These are phyloP conservation scores for Aproaerema taeniolella DNA, from an alignment of 2,888 invertebrate genomes.

Conservation along the genomic window DNA sequence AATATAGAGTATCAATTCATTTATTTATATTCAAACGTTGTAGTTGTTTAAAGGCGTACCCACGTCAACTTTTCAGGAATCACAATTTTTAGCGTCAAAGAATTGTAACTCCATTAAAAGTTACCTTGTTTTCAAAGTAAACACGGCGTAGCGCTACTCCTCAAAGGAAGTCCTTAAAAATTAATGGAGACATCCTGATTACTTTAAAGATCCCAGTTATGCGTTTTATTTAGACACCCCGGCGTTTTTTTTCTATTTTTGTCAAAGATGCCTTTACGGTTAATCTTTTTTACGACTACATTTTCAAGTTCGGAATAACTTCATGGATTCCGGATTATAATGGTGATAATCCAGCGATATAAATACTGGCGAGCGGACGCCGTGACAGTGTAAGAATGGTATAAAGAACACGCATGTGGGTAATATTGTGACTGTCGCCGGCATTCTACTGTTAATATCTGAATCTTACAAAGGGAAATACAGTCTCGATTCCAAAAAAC, in stretches of 20 bases:
- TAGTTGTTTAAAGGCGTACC: conserved; percentile 10
- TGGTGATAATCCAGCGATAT: conserved; percentile 44
- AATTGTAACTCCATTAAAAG: conserved; percentile 73
- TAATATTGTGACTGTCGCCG: conserved; percentile 67
- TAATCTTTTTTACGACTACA: conserved; percentile 36
- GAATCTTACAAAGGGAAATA: conserved; percentile 56
- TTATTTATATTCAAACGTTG: conserved; percentile 16
- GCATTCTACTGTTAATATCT: conserved; percentile 60
- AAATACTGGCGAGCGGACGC: conserved; percentile 38
- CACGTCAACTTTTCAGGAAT: conserved; percentile 27
- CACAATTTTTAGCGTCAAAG: conserved; percentile 53
- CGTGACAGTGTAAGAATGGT: conserved; percentile 49
- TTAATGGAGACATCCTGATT: conserved; percentile 72
- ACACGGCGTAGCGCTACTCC: conserved; percentile 47
- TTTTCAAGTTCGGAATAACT: conserved; percentile 29
- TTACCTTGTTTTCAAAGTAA: conserved; percentile 68
- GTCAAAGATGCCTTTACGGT: conserved; percentile 40
- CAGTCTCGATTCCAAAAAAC: conserved; percentile 53
- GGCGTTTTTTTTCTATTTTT: conserved; percentile 52
- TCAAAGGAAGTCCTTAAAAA: conserved; percentile 74
- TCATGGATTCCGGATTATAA: conserved; percentile 37
- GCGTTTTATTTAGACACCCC: conserved; percentile 40
- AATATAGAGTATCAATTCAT: background rate
- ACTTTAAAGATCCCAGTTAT: conserved; percentile 47
- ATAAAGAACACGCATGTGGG: conserved; percentile 47